Percentiles rank a stretch among this genome's conserved stretches.
Evolutionary conservation across 2,888 invertebrate genomes (phyloP).

Genomic region (Lordiphosa fenestrarum): DNA sequence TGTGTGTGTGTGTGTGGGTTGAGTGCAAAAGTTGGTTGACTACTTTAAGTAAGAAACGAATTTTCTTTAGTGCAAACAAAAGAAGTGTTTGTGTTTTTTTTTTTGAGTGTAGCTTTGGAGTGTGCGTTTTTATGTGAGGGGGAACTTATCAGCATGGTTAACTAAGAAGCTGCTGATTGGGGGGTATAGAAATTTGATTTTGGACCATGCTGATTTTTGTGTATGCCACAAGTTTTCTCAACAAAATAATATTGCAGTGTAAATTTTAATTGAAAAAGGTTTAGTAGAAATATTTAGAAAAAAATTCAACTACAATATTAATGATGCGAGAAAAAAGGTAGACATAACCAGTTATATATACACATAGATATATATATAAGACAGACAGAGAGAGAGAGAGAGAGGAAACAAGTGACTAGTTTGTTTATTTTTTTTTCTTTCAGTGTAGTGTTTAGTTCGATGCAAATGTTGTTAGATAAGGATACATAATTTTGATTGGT

Average conservation of each 20-base stretch:
- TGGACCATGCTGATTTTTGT: slow-evolving; percentile 35
- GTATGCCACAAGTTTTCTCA: slow-evolving; percentile 61
- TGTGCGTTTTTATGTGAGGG: slow-evolving; percentile 12
- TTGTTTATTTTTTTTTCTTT: background rate
- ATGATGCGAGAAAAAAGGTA: slow-evolving; percentile 74
- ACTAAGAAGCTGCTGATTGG: slow-evolving; percentile 1
- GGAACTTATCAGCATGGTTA: slow-evolving; percentile 28
- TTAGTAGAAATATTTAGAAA: slow-evolving; percentile 53
- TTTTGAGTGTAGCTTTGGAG: slow-evolving; percentile 1
- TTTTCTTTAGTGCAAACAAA: slow-evolving; percentile 45
- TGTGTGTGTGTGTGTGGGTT: slow-evolving; percentile 20
- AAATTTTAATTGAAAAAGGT: slow-evolving; percentile 24
- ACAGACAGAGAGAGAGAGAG: slow-evolving; percentile 5
- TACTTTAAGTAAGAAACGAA: slow-evolving; percentile 36
- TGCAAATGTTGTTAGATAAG: slow-evolving; percentile 28
- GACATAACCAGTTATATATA: slow-evolving; percentile 42
- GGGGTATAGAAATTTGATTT: slow-evolving; percentile 2
- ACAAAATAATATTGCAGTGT: slow-evolving; percentile 76
- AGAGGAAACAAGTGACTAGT: slow-evolving; percentile 20
- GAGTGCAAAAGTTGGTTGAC: slow-evolving; percentile 31
- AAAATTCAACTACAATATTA: slow-evolving; percentile 77
- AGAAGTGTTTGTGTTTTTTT: slow-evolving; percentile 21
- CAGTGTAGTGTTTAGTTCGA: slow-evolving; percentile 24
- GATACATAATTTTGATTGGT: slow-evolving; percentile 7
- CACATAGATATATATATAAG: slow-evolving; percentile 21